Base-by-base conservation (phyloP, 2,888 invertebrate genomes). In the Priocnemis perturbator region DNA sequence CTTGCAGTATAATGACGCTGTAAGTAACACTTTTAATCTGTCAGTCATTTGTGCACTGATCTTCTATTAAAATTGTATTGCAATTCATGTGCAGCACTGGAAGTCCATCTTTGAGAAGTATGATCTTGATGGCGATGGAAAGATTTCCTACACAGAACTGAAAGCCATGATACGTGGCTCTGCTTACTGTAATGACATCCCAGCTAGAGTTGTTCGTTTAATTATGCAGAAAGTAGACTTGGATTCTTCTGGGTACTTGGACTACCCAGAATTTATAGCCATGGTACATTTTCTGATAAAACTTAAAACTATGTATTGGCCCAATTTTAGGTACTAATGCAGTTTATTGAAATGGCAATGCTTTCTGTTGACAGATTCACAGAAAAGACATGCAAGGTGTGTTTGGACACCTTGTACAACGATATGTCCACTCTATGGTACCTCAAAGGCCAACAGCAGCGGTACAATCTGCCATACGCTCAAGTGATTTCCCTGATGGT, bases 261-360 rank as follows among this genome's bases (percentile, higher is more conserved):
- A 94, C 83, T 94, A 93, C 82, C 90, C 91, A 20, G 95, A 95
- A 89, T 95, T 95, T 79, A 92, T 94, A 30, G 92, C 92, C 48
- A 93, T 95, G 93, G 92, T 93, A 89, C 90, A 91, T 77, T 87
- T 37, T 11, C 14, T 1, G 7, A 30, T 21, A 60, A 52, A 3
- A 23, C 3, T 56, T 37, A 52, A 59, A 3, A 23, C 3, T 20
- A 4, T 56, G 17, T 20, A 3, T 7, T 23, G 3, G 1, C 20
- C 21, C 3, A 7, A 53, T 53, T 1, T 44, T 15, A 7, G 37
- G 20, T 30, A 5, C 3, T 45, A 14, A 48, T 48, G 1, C 0
- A 17, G 3, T 53, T 23, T 23, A 7, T 55, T 14, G 0, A 21
- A 7, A 21, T 55, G 69, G 92, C 92, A 0, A 57, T 63, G 17